A percentile compares a stretch with the other conserved stretches of the same genome.
Conservation (phyloP, 2,797 vertebrate genomes). For the Myotis daubentonii region DNA sequence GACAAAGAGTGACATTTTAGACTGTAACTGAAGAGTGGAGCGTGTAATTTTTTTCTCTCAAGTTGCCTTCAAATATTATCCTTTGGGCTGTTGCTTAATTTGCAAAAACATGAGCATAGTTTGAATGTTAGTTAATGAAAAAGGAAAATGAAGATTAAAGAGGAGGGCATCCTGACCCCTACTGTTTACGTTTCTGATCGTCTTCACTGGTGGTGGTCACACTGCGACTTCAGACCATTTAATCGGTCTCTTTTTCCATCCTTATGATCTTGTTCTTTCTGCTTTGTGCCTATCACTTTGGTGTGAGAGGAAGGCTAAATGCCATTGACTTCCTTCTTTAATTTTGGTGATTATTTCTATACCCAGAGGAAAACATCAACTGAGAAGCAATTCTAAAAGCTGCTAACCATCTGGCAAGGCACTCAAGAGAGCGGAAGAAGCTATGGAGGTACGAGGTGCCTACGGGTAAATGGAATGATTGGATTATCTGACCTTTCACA, state of each 20-base stretch:
- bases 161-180: constrained; percentile 45
- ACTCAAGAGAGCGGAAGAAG: neutral
- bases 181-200: constrained; percentile 60
- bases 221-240: constrained; percentile 40
- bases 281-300: constrained; percentile 47
- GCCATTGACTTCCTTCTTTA: constrained; percentile 66
- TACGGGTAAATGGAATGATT: constrained; percentile 20
- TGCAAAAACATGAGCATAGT: constrained; percentile 38
- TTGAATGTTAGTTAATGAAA: constrained; percentile 64
- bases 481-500: constrained; percentile 53
- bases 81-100: constrained; percentile 63
- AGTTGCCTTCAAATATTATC: constrained; percentile 61
- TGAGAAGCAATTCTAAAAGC: constrained; percentile 56
- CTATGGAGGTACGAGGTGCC: constrained; percentile 4
- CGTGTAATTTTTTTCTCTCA: neutral
- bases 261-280: constrained; percentile 58
- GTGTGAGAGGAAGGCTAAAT: constrained; percentile 61
- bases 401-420: constrained; percentile 47
- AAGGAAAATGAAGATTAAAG: constrained; percentile 45
- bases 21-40: constrained; percentile 16
- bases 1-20: constrained; percentile 55
- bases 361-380: constrained; percentile 60
- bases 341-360: constrained; percentile 71
- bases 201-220: neutral
- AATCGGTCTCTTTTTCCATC: constrained; percentile 62